Base-by-base conservation (phyloP, 2,888 invertebrate genomes). In the Dryomyza anilis region DNA sequence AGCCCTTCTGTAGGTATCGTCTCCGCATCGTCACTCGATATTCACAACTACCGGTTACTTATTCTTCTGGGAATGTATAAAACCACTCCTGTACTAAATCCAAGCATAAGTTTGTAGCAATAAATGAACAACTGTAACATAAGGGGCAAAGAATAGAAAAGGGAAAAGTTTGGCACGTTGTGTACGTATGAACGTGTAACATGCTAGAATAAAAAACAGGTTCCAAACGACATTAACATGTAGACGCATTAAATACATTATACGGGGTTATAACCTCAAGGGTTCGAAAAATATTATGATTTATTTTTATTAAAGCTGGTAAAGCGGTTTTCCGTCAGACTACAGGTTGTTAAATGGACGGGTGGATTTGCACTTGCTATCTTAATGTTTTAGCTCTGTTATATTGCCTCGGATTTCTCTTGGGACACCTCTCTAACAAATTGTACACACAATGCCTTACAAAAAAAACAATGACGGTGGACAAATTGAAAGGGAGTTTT, bases 191-290 rank as follows among this genome's bases (percentile, higher is more conserved):
- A n/a, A n/a, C n/a, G n/a, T n/a, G n/a, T n/a, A n/a, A n/a, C n/a
- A 58, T 65, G 61, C 66, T 53, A 65, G 65, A 50, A 46, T 59
- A 43, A 29, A 65, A 45, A 73, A 74, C 76, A 74, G 76, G 73
- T 74, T 78, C 71, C 66, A 63, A n/a, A 69, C 72, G 72, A 71
- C 74, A 77, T 79, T 78, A 76, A 76, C 73, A 77, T 78, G 72
- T 74, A 76, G 76, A 77, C 80, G 78, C 79, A 79, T 78, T 79
- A 78, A 80, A 75, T 73, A 76, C 76, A 81, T 81, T 81, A 82
- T 80, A 75, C 76, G 77, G 81, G 81, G 81, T 79, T 80, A 77
- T 76, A 82, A 79, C 79, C 77, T 72, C 71, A 70, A 67, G 68
- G 67, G 64, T 66, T 70, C 69, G 75, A 66, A 75, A 69, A 74